phyloP scores from a whole-genome alignment of 2,797 vertebrate species.

The Chelon labrosus region DNA sequence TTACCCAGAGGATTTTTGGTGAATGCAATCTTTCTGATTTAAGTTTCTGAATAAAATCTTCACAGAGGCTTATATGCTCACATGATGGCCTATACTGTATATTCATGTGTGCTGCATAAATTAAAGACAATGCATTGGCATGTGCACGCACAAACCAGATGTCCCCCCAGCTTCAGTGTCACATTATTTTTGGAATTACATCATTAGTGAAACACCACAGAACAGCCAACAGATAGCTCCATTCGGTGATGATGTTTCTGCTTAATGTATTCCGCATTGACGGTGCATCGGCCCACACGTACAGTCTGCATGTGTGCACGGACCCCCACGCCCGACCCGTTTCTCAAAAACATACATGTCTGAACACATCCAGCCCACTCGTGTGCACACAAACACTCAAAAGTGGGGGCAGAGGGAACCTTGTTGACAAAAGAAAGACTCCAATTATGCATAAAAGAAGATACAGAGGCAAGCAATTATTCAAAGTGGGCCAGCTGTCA shows the following conservation, averaged over 20 bases:
- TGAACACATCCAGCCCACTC: conserved; percentile 7
- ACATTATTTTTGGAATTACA: conserved; percentile 52
- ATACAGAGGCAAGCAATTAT: conserved; percentile 69
- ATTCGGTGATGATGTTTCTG: conserved; percentile 49
- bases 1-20: conserved; percentile 2
- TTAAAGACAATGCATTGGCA: conserved; percentile 3
- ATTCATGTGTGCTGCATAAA: conserved; percentile 18
- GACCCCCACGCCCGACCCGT: neutral
- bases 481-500: conserved; percentile 74
- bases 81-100: neutral
- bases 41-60: conserved; percentile 1
- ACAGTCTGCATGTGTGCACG: conserved; percentile 8
- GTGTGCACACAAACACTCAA: conserved; percentile 3
- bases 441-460: conserved; percentile 70
- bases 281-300: conserved; percentile 29
- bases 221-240: conserved; percentile 45
- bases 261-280: conserved; percentile 50
- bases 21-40: neutral
- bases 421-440: conserved; percentile 62
- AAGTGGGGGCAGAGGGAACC: conserved; percentile 31
- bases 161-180: conserved; percentile 16
- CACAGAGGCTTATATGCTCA: neutral
- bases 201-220: conserved; percentile 39
- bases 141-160: conserved; percentile 25
- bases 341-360: conserved; percentile 1